These are phyloP conservation scores for Blennius ocellaris DNA, from an alignment of 2,113 vertebrate genomes.

Conservation along the genomic window DNA sequence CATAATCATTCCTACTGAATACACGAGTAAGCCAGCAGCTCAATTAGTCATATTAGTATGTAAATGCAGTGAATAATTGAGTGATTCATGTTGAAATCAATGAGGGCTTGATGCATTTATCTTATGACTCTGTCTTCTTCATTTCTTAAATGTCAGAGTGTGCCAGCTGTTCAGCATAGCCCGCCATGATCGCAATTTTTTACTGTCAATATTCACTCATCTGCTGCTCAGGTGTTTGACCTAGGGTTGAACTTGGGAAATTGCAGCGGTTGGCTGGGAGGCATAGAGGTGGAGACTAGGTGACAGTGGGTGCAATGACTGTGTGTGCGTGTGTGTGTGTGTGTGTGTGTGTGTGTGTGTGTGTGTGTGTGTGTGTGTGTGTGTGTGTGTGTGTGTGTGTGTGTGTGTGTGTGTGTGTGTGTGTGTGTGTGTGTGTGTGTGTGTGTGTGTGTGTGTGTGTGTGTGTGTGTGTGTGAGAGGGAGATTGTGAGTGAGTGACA, in stretches of 20 bases:
- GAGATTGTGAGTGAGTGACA: constrained; percentile 42
- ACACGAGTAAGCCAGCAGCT: constrained; percentile 50
- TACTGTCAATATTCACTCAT: constrained; percentile 29
- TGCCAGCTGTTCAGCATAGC: constrained; percentile 52
- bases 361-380: constrained; percentile 32
- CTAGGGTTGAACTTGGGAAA: constrained; percentile 71
- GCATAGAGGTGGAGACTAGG: constrained; percentile 51
- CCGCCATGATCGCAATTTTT: constrained; percentile 17
- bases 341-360: constrained; percentile 10
- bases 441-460: not conserved
- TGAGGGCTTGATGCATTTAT: constrained; percentile 52
- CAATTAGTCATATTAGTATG: constrained; percentile 66
- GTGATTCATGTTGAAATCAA: constrained; percentile 67
- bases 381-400: constrained; percentile 12
- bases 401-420: not conserved
- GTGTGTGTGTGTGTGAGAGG: not conserved
- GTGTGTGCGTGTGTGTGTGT: constrained; percentile 1
- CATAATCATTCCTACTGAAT: constrained; percentile 46
- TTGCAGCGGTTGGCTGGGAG: constrained; percentile 55
- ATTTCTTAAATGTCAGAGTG: constrained; percentile 70
- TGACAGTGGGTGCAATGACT: constrained; percentile 46
- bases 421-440: constrained; percentile 4
- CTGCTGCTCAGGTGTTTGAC: constrained; percentile 57
- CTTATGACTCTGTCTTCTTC: constrained; percentile 52
- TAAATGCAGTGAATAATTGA: constrained; percentile 62